Conservation (phyloP, 23 tunicate species). For the Halocynthia aurantium region DNA sequence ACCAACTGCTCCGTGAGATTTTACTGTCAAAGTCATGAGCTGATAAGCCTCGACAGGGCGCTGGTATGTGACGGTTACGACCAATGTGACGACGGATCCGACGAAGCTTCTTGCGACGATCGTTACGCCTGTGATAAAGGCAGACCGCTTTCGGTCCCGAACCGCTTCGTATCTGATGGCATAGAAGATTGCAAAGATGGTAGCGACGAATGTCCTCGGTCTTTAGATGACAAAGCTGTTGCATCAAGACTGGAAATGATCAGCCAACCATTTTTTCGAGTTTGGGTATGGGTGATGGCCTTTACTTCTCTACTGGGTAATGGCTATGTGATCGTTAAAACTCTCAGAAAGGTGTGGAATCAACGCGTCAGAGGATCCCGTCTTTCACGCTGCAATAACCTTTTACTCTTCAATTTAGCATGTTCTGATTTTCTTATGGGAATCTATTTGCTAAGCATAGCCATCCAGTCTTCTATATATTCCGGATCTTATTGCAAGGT, state of each 20-base stretch:
- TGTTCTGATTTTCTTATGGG: constrained; percentile 66
- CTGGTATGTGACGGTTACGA: constrained; percentile 37
- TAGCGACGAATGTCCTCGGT: constrained; percentile 37
- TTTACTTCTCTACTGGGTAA: constrained; percentile 40
- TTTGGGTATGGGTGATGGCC: constrained; percentile 56
- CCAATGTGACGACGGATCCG: constrained; percentile 46
- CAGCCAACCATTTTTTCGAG: constrained; percentile 11
- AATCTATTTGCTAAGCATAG: constrained; percentile 44
- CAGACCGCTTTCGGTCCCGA: constrained; percentile 29
- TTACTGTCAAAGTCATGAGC: constrained; percentile 29
- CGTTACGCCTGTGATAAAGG: constrained; percentile 21
- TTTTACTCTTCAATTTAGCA: constrained; percentile 50
- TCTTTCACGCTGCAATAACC: constrained; percentile 26
- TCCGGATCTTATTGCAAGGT: constrained; percentile 37
- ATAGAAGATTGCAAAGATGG: constrained; percentile 45
- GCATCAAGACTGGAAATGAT: constrained; percentile 50
- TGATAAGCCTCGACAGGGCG: constrained; percentile 42
- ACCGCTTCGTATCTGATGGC: constrained; percentile 34
- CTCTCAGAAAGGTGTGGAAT: constrained; percentile 2
- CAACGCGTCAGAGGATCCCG: too few species aligned
- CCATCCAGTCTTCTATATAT: constrained; percentile 11
- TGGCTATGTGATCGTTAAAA: constrained; percentile 36
- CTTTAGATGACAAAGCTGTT: constrained; percentile 18
- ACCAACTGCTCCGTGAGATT: constrained; percentile 30
- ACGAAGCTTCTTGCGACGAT: constrained; percentile 28